Conservation (phyloP, 2,888 invertebrate species). For the Drosophila quinaria region DNA sequence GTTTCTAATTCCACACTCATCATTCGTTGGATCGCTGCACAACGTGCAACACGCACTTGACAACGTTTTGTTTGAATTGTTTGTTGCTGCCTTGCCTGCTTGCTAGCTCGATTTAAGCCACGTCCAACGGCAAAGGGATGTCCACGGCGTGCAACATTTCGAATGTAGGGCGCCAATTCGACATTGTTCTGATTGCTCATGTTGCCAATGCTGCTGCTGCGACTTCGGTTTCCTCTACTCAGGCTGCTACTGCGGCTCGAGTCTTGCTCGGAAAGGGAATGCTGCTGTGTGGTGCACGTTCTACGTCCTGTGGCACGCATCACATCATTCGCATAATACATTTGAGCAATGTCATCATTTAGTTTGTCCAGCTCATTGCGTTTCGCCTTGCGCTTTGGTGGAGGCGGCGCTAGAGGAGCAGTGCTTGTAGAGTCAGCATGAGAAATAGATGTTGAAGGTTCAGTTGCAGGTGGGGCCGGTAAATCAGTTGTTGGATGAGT, state of each 20-base stretch:
- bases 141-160: constrained; percentile 58
- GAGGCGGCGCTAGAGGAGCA: neutral
- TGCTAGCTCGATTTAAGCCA: constrained; percentile 26
- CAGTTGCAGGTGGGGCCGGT: neutral
- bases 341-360: constrained; percentile 89
- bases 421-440: neutral
- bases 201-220: constrained; percentile 69
- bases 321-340: constrained; percentile 88
- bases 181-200: neutral
- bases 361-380: constrained; percentile 87
- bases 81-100: neutral
- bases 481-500: no score
- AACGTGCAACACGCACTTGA: constrained; percentile 9
- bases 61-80: neutral
- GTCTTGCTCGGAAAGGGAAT: neutral
- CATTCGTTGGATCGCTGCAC: neutral
- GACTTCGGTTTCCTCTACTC: constrained; percentile 47
- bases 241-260: constrained; percentile 70
- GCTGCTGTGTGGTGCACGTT: constrained; percentile 86
- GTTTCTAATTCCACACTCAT: neutral
- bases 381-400: constrained; percentile 86
- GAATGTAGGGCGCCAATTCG: constrained; percentile 19
- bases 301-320: constrained; percentile 88
- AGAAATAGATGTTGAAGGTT: neutral
- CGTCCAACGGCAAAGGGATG: neutral